Evolutionary conservation across 1,140 invertebrate genomes (phyloP), one percentile per base, ranked within the genome.

Genomic region (Bombus huntii): DNA sequence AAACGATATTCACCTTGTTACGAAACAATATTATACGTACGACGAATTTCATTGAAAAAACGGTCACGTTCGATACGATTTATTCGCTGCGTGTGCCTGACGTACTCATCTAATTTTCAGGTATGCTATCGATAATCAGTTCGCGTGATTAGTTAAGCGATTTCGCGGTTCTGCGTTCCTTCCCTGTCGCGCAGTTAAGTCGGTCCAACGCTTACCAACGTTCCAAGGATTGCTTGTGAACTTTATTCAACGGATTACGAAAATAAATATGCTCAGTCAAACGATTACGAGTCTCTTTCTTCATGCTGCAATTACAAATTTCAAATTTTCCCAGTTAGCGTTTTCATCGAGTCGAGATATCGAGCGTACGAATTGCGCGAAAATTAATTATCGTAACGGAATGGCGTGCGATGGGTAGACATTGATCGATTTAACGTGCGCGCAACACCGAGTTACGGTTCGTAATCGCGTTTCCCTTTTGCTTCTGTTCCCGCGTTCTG

Each of bases 61-160:
- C 22, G 62, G 3, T 25, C 4, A 10, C 13, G 47, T 31, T 4
- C 57, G 76, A 28, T 12, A 42, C 10, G 47, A 70, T 74, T 37
- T 71, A 71, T 75, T 83, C 75, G 57, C 8, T 47, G 71, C 76
- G 65, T 83, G 44, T 74, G 74, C 47, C 28, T 91, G 92, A 91
- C 91, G 92, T 71, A 90, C 83, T 92, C 81, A 91, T 92, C 92
- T 86, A 92, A 92, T 92, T 92, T 91, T 88, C 85, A 87, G 76
- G 81, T 74, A 53, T 85, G 65, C 65, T 25, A 66, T 66, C n/a
- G n/a, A 81, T 18, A 12, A 22, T 44, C 80, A 44, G 44, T 88
- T 85, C 28, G 59, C 59, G 28, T 13, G 37, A 86, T 86, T 81
- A 44, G 28, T 71, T 37, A 53, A n/a, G 47, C 34, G 59, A 87